phyloP scores from a whole-genome alignment of 2,888 invertebrate genomes.

The Merodon equestris region DNA sequence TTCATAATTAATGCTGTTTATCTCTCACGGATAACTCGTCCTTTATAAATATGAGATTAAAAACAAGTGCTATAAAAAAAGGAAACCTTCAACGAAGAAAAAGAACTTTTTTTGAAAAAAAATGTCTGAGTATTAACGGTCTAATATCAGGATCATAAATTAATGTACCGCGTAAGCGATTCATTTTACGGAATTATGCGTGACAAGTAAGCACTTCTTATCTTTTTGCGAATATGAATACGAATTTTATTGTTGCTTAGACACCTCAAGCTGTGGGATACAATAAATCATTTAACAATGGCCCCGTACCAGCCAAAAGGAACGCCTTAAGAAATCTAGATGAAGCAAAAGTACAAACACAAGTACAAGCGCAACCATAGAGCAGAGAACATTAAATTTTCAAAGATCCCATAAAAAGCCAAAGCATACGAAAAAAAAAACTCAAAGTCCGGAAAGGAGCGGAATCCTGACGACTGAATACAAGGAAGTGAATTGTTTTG shows the following conservation, averaged over 20 bases:
- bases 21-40: conserved; percentile 36
- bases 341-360: too few species aligned
- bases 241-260: conserved; percentile 66
- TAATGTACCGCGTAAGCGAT: conserved; percentile 65
- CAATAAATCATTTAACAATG: conserved; percentile 65
- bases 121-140: conserved; percentile 64
- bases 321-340: conserved; percentile 1
- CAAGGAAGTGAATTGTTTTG: conserved; percentile 50
- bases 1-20: conserved; percentile 67
- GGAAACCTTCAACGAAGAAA: background rate
- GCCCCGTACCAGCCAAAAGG: conserved; percentile 18
- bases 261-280: conserved; percentile 56
- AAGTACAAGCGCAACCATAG: background rate
- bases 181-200: conserved; percentile 66
- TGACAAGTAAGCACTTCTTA: conserved; percentile 68
- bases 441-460: background rate
- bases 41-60: background rate
- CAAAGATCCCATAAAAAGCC: conserved; percentile 56
- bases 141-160: conserved; percentile 65
- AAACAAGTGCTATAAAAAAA: background rate
- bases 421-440: conserved; percentile 2
- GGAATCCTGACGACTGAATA: conserved; percentile 10
- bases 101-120: conserved; percentile 38
- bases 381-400: conserved; percentile 57
- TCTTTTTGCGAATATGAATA: conserved; percentile 67